phyloP scores from a whole-genome alignment of 2,888 invertebrate species.

The Dasypogon diadema region DNA sequence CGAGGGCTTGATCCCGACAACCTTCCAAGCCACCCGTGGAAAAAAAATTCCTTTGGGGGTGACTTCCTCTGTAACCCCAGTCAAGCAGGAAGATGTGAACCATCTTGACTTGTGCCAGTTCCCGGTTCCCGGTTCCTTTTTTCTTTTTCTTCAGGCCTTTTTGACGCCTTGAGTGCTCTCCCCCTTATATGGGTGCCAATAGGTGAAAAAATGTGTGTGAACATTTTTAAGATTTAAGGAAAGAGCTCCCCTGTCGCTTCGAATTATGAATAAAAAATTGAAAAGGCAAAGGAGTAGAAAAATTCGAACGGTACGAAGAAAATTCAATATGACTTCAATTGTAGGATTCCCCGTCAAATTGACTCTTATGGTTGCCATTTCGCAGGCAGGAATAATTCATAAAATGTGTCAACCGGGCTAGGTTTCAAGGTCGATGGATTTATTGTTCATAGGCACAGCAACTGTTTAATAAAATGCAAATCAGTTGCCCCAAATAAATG shows the following conservation, averaged over 20 bases:
- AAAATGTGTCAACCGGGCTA: conserved; percentile 3
- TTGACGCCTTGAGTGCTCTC: conserved; percentile 33
- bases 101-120: conserved; percentile 34
- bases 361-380: conserved; percentile 28
- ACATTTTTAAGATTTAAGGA: conserved; percentile 25
- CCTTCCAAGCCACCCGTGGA: conserved; percentile 11
- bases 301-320: background rate
- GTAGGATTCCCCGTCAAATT: conserved; percentile 9
- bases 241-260: conserved; percentile 32
- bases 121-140: too few species aligned
- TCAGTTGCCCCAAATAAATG: too few species aligned
- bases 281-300: background rate
- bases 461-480: too few species aligned
- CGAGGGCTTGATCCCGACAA: conserved; percentile 35
- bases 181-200: conserved; percentile 29
- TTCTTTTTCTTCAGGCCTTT: conserved; percentile 4
- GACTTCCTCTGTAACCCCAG: conserved; percentile 27
- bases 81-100: conserved; percentile 43
- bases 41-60: background rate
- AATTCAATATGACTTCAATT: conserved; percentile 13
- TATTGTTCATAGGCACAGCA: background rate
- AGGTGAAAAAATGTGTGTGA: conserved; percentile 42
- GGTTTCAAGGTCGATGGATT: background rate
- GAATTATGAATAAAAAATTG: conserved; percentile 42
- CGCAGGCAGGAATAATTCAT: conserved; percentile 16